phyloP scores from a whole-genome alignment of 2,797 vertebrate genomes.

The Ammospiza maritima region DNA sequence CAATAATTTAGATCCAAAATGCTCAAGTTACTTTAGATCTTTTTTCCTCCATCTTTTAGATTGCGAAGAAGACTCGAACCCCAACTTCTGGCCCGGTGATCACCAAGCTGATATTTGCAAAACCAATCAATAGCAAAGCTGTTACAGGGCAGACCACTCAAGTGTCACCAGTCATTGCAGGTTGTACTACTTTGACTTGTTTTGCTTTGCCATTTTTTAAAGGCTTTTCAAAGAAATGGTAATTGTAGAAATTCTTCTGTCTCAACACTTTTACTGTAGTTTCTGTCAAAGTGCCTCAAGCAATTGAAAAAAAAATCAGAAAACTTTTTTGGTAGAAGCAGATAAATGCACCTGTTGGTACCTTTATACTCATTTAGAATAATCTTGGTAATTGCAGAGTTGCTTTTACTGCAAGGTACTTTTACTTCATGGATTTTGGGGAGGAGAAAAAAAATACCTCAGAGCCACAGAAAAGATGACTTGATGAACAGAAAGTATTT shows the following conservation, averaged over 20 bases:
- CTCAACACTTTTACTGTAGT: background rate
- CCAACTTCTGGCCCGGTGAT: conserved; percentile 93
- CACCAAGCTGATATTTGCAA: conserved; percentile 96
- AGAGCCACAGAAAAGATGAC: background rate
- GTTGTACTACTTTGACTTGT: conserved; percentile 78
- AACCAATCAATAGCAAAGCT: conserved; percentile 96
- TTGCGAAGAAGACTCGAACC: conserved; percentile 92
- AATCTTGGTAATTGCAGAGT: background rate
- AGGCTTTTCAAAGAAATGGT: background rate
- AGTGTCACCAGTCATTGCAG: conserved; percentile 88
- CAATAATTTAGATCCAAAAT: background rate
- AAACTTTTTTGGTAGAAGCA: background rate
- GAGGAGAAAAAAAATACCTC: background rate
- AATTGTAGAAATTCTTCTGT: background rate
- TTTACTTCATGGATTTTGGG: background rate
- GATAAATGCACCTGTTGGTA: background rate
- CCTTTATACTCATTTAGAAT: background rate
- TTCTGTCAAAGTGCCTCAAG: background rate
- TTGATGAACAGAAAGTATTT: background rate
- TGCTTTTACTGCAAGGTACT: background rate
- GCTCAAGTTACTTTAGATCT: conserved; percentile 32
- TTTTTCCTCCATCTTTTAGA: conserved; percentile 80
- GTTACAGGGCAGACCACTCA: conserved; percentile 88
- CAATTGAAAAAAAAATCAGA: background rate
- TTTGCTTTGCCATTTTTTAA: conserved; percentile 28